phyloP scores from a whole-genome alignment of 2,113 vertebrate genomes.

The Perca schrenkii region DNA sequence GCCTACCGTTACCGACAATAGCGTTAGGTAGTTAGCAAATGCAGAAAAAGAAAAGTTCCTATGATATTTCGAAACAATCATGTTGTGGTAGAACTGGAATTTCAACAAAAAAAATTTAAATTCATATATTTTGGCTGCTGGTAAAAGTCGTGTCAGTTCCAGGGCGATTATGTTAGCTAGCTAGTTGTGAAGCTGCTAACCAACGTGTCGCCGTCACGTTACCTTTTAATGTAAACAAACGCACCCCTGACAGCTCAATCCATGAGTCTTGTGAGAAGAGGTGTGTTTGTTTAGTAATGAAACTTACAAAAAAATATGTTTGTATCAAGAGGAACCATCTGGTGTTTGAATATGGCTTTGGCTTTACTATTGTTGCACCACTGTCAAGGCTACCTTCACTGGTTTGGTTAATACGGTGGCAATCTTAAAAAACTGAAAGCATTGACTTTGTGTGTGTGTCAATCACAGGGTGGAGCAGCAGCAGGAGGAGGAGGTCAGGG shows the following conservation, averaged over 20 bases:
- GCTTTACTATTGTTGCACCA: too few relatives aligned
- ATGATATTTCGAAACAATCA: background rate
- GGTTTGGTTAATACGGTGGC: background rate
- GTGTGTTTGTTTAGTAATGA: slow-evolving; percentile 8
- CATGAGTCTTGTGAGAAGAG: background rate
- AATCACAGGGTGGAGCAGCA: slow-evolving; percentile 33
- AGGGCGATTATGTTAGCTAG: background rate
- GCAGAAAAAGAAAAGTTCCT: background rate
- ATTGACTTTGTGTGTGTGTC: slow-evolving; percentile 34
- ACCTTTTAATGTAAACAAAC: slow-evolving; percentile 79
- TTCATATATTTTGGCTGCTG: background rate
- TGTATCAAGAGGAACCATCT: background rate
- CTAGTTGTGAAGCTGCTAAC: slow-evolving; percentile 2
- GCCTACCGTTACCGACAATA: slow-evolving; percentile 5
- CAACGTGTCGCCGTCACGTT: slow-evolving; percentile 50
- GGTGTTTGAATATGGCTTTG: background rate
- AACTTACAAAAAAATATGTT: background rate
- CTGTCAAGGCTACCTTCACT: background rate
- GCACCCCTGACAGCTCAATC: slow-evolving; percentile 35
- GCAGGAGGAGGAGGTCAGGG: background rate
- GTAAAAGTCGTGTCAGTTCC: background rate
- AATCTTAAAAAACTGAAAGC: slow-evolving; percentile 10
- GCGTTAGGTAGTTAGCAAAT: background rate
- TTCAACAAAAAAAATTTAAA: too few relatives aligned
- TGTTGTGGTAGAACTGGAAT: background rate